Evolutionary conservation across 2,113 vertebrate species (phyloP).

Genomic region (Danio rerio): GRCz12tu NC_133176.1:16803501-16804000

Average conservation of each 20-base stretch:
- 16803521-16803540: background rate
- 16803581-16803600: background rate
- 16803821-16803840: conserved; percentile 49
- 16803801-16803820: conserved; percentile 46
- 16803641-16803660: background rate
- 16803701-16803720: background rate
- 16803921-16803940: background rate
- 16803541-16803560: background rate
- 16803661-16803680: background rate
- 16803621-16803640: background rate
- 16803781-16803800: conserved; percentile 44
- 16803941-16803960: conserved; percentile 7
- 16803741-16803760: conserved; percentile 16
- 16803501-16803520: background rate
- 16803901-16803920: conserved; percentile 14
- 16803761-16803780: conserved; percentile 17
- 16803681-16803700: background rate
- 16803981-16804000: background rate
- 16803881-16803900: conserved; percentile 55
- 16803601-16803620: background rate
- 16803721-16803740: background rate
- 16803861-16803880: conserved; percentile 50
- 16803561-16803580: background rate
- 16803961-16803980: conserved; percentile 32
- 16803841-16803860: conserved; percentile 58